Evolutionary conservation across 1,140 invertebrate species (phyloP), one percentile per base, ranked within the genome.

Genomic region (Oedothorax gibbosus): DNA sequence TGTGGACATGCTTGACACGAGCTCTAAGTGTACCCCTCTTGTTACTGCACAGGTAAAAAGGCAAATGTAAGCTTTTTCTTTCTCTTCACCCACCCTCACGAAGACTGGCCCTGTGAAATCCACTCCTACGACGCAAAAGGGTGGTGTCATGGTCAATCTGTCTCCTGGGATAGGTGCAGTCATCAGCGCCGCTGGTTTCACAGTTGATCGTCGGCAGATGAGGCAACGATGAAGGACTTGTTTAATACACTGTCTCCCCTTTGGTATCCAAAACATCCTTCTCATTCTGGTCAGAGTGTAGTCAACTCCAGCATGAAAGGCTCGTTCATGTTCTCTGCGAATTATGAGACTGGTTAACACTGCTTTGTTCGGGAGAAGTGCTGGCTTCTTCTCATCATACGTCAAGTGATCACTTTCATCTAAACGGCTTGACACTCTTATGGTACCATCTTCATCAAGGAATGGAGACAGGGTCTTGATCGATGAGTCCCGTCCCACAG

Each of bases 261-360:
- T 35, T 35, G 35, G 35, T 35, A 35, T 35, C 35, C 35, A 35
- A 35, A 35, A 35, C 35, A n/a, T n/a, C n/a, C 35, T 35, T 5
- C 35, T 35, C 35, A 35, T 35, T 35, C 5, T 35, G 35, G 35
- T 35, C 35, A 35, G 35, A 35, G 35, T 35, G n/a, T 62, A 62
- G 57, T 62, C 57, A 62, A 62, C 57, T 62, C 57, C 57, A 62
- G 57, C 12, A 18, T 62, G 57, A 62, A 62, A 62, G 18, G 57
- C 12, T 62, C 57, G 57, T 62, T 62, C 57, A 62, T 62, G 57
- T 18, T 62, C 57, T 62, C 57, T 62, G 12, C 57, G 57, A 18
- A 62, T 62, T 62, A 62, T 62, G 57, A 62, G 57, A 62, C 57
- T 62, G 1, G 57, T 62, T 18, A 62, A 62, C 57, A 18, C 57